Conservation (phyloP, 2,113 vertebrate species). For the Actenoides lindsayi region DNA sequence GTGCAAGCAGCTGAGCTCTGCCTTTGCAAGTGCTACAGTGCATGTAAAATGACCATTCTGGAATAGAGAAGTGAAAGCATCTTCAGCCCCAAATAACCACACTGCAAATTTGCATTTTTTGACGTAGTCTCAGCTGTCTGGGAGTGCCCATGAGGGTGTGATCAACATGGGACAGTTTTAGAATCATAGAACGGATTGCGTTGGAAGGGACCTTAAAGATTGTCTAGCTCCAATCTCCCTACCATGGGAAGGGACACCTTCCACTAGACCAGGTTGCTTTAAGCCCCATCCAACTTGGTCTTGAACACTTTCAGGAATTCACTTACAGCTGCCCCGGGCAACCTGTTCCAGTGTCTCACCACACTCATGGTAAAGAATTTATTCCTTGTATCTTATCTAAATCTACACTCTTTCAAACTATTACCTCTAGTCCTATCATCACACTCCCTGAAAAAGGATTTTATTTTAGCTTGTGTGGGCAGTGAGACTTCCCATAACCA, state of each 20-base stretch:
- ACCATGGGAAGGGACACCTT: background rate
- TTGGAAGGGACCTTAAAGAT: background rate
- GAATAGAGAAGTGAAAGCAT: background rate
- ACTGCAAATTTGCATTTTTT: background rate
- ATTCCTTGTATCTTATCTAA: background rate
- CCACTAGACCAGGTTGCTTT: background rate
- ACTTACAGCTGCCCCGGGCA: background rate
- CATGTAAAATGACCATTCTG: background rate
- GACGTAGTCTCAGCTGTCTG: background rate
- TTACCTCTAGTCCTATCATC: background rate
- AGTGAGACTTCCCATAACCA: background rate
- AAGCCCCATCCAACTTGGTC: background rate
- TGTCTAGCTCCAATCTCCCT: background rate
- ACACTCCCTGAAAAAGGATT: background rate
- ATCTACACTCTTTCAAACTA: background rate
- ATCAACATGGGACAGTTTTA: background rate
- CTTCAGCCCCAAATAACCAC: background rate
- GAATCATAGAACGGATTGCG: background rate
- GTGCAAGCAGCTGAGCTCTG: background rate
- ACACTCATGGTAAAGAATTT: background rate
- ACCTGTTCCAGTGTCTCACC: background rate
- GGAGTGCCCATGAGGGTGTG: accelerated
- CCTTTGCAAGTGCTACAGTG: background rate
- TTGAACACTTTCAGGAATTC: background rate
- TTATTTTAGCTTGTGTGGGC: background rate